phyloP scores from a whole-genome alignment of 1,140 invertebrate species.

The Magallana angulata region DNA sequence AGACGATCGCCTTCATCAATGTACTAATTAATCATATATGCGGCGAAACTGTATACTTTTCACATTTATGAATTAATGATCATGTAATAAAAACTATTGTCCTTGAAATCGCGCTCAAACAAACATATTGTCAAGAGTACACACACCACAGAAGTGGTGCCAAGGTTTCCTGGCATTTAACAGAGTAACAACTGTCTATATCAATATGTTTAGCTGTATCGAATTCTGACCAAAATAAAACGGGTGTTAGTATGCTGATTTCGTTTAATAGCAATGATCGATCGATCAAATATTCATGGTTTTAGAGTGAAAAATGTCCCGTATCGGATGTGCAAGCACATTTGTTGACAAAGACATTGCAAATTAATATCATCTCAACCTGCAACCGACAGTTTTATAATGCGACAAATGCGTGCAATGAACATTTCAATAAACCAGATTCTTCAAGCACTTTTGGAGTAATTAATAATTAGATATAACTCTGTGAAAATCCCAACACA shows the following conservation, averaged over 20 bases:
- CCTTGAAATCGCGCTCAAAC: too few relatives aligned
- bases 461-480: neutral
- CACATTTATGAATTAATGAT: too few relatives aligned
- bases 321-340: neutral
- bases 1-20: too few relatives aligned
- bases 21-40: too few relatives aligned
- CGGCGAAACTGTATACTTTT: too few relatives aligned
- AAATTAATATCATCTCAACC: neutral
- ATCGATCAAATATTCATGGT: conserved; percentile 19
- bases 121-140: too few relatives aligned
- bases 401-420: neutral
- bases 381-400: neutral
- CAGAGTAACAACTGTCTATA: too few relatives aligned
- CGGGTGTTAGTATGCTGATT: neutral
- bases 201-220: neutral
- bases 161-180: too few relatives aligned
- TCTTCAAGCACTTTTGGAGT: neutral
- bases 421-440: neutral
- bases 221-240: neutral
- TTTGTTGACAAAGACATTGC: neutral
- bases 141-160: too few relatives aligned
- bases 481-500: neutral
- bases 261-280: neutral
- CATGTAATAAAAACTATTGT: too few relatives aligned
- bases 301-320: neutral